phyloP scores from a whole-genome alignment of 2,113 vertebrate species.

The Phrynosoma platyrhinos region DNA sequence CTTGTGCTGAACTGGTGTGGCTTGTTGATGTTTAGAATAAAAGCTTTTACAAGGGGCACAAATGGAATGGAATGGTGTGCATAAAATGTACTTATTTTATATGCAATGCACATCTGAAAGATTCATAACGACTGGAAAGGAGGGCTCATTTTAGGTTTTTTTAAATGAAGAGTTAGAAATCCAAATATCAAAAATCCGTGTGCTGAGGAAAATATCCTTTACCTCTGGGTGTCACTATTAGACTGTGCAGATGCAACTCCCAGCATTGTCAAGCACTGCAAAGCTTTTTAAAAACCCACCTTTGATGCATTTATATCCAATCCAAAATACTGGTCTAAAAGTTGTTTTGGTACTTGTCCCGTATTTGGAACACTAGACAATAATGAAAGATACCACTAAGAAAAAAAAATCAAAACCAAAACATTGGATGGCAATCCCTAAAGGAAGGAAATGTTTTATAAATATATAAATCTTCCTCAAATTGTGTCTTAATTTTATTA shows the following conservation, averaged over 20 bases:
- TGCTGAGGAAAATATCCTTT: constrained; percentile 38
- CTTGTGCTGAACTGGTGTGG: constrained; percentile 70
- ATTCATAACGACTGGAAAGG: constrained; percentile 51
- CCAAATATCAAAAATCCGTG: constrained; percentile 21
- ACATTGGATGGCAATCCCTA: neutral
- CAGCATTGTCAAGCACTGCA: neutral
- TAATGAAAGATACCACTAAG: constrained; percentile 7
- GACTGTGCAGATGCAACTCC: constrained; percentile 47
- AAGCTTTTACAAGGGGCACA: constrained; percentile 62
- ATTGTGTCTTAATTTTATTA: neutral
- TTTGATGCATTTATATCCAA: neutral
- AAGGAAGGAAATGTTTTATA: neutral
- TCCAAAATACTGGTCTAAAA: constrained; percentile 54
- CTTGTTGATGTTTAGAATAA: constrained; percentile 55
- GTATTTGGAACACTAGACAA: constrained; percentile 48
- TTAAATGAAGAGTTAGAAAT: neutral
- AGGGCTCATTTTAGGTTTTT: constrained; percentile 39
- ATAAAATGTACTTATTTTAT: constrained; percentile 34
- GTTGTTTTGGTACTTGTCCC: constrained; percentile 38
- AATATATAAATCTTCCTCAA: neutral
- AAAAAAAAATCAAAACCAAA: neutral
- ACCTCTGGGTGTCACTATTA: constrained; percentile 61
- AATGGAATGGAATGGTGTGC: constrained; percentile 44
- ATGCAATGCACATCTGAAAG: constrained; percentile 41
- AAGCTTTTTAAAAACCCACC: neutral